Evolutionary conservation across 37 sponge, comb jelly and placozoan genomes (phyloP), one percentile per base, ranked within the genome.

Genomic region (Hormiphora californensis): DNA sequence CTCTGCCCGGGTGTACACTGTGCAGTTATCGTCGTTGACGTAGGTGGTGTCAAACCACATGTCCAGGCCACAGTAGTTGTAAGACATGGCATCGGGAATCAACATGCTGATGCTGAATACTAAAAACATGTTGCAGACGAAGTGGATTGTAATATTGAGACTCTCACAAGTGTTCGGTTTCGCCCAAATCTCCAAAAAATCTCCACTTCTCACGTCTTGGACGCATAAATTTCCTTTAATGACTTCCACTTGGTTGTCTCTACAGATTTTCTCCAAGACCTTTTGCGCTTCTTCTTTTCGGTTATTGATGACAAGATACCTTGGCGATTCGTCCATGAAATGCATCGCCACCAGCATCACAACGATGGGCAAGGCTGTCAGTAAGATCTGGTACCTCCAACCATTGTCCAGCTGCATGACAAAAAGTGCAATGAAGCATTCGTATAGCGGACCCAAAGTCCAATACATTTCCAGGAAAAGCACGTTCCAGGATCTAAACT

Each of bases 291-390:
- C 43, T 9, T 39, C 44, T 15, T 36, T n/a, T 9, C 43, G 21
- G 19, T 21, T 46, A 46, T 73, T 33, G 9, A 73, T 73, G 8
- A 73, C 81, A 22, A 73, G 46, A 19, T 73, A 73, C 23, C 81
- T n/a, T 4, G 81, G 81, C 1, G 81, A 73, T 46, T 73, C 81
- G 81, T 73, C 81, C 46, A 73, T 73, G 81, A 73, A 73, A 46
- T 73, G 81, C 23, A 73, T 43, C 39, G 43, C 4, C 0, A 73
- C 21, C 44, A 73, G 27, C 81, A 73, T 73, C 27, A 73, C 43
- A 7, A 36, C 27, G 25, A 43, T 43, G 5, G 81, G 81, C 46
- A 73, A 5, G 21, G 81, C 81, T 19, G 81, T 73, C 23, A 73
- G 43, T 1, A 73, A 46, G 5, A 73, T 73, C 44, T 73, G 81